Percentiles rank a stretch among this genome's conserved stretches.
These are phyloP conservation scores for Ascidia mentula DNA, from an alignment of 23 tunicate genomes.

Conservation along the genomic window DNA sequence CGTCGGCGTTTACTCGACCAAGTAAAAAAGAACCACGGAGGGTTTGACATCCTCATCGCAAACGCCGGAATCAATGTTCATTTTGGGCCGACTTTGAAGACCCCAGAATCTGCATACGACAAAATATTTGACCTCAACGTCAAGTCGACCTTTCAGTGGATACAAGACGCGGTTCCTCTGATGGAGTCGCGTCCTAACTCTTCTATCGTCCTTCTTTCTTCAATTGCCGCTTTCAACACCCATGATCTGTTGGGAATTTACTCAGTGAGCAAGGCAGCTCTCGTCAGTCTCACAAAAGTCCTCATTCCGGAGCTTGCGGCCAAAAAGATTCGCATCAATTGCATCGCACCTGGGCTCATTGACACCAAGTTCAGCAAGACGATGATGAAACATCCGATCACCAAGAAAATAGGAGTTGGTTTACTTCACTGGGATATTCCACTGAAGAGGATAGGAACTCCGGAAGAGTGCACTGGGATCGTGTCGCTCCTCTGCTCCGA, in stretches of 20 bases:
- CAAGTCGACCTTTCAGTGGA: constrained; percentile 48
- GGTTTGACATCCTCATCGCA: constrained; percentile 51
- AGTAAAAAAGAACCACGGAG: constrained; percentile 29
- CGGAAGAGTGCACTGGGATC: constrained; percentile 69
- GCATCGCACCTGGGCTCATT: constrained; percentile 59
- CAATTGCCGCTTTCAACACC: constrained; percentile 47
- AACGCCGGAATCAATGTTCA: constrained; percentile 77
- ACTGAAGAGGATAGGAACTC: constrained; percentile 45
- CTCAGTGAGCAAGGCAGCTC: constrained; percentile 65
- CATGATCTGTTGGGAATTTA: constrained; percentile 50
- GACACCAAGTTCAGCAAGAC: constrained; percentile 61
- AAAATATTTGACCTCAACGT: constrained; percentile 76
- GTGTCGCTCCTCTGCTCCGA: constrained; percentile 69
- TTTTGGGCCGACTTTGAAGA: constrained; percentile 54
- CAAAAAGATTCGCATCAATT: constrained; percentile 50
- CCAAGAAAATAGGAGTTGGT: neutral
- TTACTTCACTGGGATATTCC: constrained; percentile 12
- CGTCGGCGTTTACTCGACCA: constrained; percentile 26
- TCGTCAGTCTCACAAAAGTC: constrained; percentile 52
- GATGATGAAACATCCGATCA: constrained; percentile 8
- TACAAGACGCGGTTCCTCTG: constrained; percentile 52
- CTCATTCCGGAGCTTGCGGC: constrained; percentile 42
- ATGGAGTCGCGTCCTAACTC: constrained; percentile 20
- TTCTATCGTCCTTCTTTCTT: constrained; percentile 41
- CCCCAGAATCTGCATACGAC: constrained; percentile 69